phyloP scores from a whole-genome alignment of 53 echinoderm and acorn worm species.

The Astropecten irregularis region DNA sequence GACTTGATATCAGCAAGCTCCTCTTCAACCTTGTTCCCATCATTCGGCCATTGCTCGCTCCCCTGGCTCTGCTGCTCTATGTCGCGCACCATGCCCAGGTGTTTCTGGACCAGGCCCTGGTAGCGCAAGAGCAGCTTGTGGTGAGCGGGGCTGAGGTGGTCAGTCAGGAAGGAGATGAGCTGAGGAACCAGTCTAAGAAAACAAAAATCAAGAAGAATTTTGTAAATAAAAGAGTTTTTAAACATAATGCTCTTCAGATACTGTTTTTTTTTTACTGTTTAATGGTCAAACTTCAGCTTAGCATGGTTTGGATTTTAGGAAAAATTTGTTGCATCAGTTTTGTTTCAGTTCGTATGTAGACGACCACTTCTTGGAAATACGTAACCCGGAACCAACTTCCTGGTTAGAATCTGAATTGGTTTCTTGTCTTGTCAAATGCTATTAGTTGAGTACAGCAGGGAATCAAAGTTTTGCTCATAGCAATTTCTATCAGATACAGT shows the following conservation, averaged over 20 bases:
- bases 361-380: too few relatives aligned
- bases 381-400: too few relatives aligned
- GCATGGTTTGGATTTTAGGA: too few relatives aligned
- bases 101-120: slow-evolving; percentile 93
- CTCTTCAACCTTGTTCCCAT: slow-evolving; percentile 31
- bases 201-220: neutral
- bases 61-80: slow-evolving; percentile 30
- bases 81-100: slow-evolving; percentile 69
- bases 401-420: too few relatives aligned
- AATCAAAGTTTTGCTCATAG: too few relatives aligned
- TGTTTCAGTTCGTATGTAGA: too few relatives aligned
- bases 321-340: too few relatives aligned
- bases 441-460: too few relatives aligned
- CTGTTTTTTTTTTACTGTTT: too few relatives aligned
- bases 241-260: neutral
- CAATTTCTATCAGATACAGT: too few relatives aligned
- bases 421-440: too few relatives aligned
- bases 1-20: slow-evolving; percentile 18
- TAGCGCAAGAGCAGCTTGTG: slow-evolving; percentile 71
- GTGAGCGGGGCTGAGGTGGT: slow-evolving; percentile 71
- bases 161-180: slow-evolving; percentile 72
- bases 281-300: too few relatives aligned
- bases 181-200: slow-evolving; percentile 82
- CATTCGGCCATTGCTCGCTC: slow-evolving; percentile 1
- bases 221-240: neutral